These are phyloP conservation scores for Amphibalanus amphitrite DNA, from an alignment of 1,140 invertebrate species.

Conservation along the genomic window DNA sequence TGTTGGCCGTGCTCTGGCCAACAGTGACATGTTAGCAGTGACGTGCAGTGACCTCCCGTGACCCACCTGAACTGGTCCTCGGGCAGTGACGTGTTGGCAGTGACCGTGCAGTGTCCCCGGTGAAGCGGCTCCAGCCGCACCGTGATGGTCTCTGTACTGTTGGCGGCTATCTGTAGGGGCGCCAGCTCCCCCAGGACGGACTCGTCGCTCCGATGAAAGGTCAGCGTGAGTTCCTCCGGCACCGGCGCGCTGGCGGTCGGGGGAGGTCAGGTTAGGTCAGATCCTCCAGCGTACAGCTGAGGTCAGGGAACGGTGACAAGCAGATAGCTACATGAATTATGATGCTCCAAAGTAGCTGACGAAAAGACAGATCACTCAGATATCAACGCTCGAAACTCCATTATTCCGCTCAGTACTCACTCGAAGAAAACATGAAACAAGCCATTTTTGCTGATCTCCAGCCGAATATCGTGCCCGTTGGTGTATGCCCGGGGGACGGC, in stretches of 20 bases:
- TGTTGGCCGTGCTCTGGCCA: too few species aligned
- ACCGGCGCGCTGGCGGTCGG: background rate
- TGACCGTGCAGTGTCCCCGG: background rate
- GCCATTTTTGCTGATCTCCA: background rate
- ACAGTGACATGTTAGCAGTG: too few species aligned
- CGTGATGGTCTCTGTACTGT: background rate
- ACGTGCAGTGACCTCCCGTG: too few species aligned
- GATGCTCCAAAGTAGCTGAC: too few species aligned
- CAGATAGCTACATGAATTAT: too few species aligned
- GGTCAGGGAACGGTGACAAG: too few species aligned
- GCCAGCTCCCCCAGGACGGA: background rate
- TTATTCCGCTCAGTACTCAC: background rate
- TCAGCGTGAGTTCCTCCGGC: background rate
- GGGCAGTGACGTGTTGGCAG: background rate
- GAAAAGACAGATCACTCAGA: too few species aligned
- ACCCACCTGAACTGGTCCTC: background rate
- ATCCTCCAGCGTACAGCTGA: too few species aligned
- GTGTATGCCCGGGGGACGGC: background rate
- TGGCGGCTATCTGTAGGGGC: background rate
- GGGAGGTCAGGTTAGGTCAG: too few species aligned
- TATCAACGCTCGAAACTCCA: too few species aligned
- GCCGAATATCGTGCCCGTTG: background rate
- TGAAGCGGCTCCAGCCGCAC: background rate
- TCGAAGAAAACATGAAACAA: background rate
- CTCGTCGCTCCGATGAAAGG: background rate